Conservation (phyloP, 2,113 vertebrate genomes). For the Sinocyclocheilus anophthalmus region DNA sequence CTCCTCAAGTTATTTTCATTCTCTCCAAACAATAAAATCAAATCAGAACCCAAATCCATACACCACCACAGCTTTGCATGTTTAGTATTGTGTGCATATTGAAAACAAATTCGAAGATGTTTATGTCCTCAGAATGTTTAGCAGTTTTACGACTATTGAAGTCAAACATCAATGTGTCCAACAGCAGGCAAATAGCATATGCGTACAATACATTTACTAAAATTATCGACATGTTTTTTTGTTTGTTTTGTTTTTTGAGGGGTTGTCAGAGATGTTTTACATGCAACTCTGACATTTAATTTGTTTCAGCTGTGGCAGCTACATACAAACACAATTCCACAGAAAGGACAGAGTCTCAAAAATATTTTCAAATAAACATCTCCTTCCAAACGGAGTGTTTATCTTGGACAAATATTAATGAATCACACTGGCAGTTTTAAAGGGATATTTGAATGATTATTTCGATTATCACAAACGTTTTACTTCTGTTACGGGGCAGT, state of each 20-base stretch:
- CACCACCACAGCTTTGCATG: not conserved
- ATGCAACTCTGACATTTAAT: not conserved
- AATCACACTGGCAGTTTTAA: not conserved
- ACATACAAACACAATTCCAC: not conserved
- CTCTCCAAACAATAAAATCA: slow-evolving; percentile 12
- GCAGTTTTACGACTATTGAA: not conserved
- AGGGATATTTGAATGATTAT: not conserved
- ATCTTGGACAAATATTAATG: not conserved
- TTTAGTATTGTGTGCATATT: not conserved
- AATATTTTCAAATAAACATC: not conserved
- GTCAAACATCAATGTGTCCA: not conserved
- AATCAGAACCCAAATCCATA: not conserved
- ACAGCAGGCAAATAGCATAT: not conserved
- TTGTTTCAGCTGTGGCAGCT: not conserved
- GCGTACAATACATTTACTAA: not conserved
- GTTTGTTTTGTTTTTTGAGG: slow-evolving; percentile 1
- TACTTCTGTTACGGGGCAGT: not conserved
- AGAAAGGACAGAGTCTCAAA: not conserved
- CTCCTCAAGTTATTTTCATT: not conserved
- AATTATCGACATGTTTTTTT: not conserved
- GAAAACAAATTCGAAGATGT: not conserved
- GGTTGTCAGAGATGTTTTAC: not conserved
- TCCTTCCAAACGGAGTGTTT: not conserved
- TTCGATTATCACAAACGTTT: not conserved
- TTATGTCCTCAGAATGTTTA: not conserved